Base-by-base conservation (phyloP, 2,888 invertebrate genomes). In the Ochlodes sylvanus region DNA sequence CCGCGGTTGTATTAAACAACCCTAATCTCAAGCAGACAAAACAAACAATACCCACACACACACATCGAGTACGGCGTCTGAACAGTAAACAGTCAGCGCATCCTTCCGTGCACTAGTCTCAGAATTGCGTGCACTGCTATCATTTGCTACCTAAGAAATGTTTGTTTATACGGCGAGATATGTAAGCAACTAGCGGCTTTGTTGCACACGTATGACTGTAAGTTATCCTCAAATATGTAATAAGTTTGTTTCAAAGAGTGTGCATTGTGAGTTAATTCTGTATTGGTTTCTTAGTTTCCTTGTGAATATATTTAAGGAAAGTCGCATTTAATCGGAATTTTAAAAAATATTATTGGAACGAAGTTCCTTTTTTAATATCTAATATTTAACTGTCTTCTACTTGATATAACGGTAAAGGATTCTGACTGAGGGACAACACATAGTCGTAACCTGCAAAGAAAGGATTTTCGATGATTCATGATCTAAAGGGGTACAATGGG, bases 71-170 rank as follows among this genome's bases (percentile, higher is more conserved):
- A 55, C 34, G 55, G 54, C 67, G 61, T 67, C 67, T 67, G 55
- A 68, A 47, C 56, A 38, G 67, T 68, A 62, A 68, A 68, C 47
- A 68, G 67, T 50, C 55, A 47, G 62, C 38, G 50, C 62, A 68
- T 68, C 68, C 62, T 68, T 68, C 56, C 62, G 62, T 62, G 41
- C 27, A 14, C 50, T 56, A 68, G 68, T 62, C 56, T 56, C 62
- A 68, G 55, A 62, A 56, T 56, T 56, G 68, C 68, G 62, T 68
- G 68, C 68, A 68, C 56, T 38, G 62, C 50, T 41, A 56, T 62
- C 47, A 68, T 68, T 68, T 50, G 68, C 62, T 68, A 44, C 21
- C 47, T 15, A 41, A 50, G 62, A 34, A 54, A 32, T 27, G 56
- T 56, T 62, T 56, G 62, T 68, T 56, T 62, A 68, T 62, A 62